A percentile compares a stretch with the other conserved stretches of the same genome.
These are phyloP conservation scores for Lepus europaeus DNA, from an alignment of 2,113 vertebrate species.

Conservation along the genomic window DNA sequence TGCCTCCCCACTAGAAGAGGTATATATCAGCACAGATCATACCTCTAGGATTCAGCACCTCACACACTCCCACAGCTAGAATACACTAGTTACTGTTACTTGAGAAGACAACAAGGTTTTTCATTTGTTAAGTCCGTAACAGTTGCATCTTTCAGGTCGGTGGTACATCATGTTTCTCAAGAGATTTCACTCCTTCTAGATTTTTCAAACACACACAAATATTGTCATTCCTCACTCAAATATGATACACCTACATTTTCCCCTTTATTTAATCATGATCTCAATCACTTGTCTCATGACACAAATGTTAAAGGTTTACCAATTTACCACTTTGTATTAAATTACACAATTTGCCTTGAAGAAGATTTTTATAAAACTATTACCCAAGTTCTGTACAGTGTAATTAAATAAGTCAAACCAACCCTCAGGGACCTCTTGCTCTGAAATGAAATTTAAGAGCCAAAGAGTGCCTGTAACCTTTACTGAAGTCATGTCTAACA, in stretches of 20 bases:
- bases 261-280: constrained; percentile 77
- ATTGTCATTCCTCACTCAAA: constrained; percentile 82
- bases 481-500: constrained; percentile 85
- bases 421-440: constrained; percentile 87
- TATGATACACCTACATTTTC: constrained; percentile 54
- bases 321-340: constrained; percentile 86
- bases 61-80: not conserved
- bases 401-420: constrained; percentile 91
- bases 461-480: constrained; percentile 86
- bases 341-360: constrained; percentile 86
- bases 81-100: not conserved
- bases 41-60: too few relatives aligned
- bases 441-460: constrained; percentile 88
- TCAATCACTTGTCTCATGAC: constrained; percentile 71
- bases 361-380: constrained; percentile 89
- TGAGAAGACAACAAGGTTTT: not conserved
- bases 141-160: not conserved
- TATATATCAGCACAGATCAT: too few relatives aligned
- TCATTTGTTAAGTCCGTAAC: not conserved
- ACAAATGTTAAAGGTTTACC: constrained; percentile 81
- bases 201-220: constrained; percentile 56
- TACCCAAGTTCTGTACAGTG: constrained; percentile 84
- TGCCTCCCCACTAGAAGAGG: not conserved
- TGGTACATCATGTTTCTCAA: not conserved
- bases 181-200: not conserved